Evolutionary conservation across 2,888 invertebrate species (phyloP).

Genomic region (Dynastes tityus): DNA sequence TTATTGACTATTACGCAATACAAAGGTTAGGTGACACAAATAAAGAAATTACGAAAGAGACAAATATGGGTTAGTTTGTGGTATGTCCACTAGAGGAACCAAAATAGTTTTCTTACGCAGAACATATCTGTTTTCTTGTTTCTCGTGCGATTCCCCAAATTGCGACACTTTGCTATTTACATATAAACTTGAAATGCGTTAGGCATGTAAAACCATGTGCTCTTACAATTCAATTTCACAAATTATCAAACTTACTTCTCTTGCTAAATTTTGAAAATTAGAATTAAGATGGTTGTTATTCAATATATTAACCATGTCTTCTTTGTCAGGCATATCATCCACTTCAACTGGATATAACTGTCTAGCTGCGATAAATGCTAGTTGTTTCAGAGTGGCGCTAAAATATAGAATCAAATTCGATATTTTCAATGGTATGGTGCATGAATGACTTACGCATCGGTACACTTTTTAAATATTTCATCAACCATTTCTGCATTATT

Average conservation of each 20-base stretch:
- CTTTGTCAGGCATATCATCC: conserved; percentile 78
- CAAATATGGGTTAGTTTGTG: too few species aligned
- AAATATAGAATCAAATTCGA: conserved; percentile 58
- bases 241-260: conserved; percentile 78
- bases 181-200: background rate
- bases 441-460: conserved; percentile 81
- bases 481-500: conserved; percentile 86
- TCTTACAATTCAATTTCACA: background rate
- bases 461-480: conserved; percentile 87
- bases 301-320: conserved; percentile 92
- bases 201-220: too few species aligned
- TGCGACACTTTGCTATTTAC: too few species aligned
- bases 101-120: too few species aligned
- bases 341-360: conserved; percentile 93
- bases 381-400: conserved; percentile 90
- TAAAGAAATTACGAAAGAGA: too few species aligned
- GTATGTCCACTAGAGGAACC: too few species aligned
- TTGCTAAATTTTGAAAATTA: conserved; percentile 92
- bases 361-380: conserved; percentile 96
- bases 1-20: too few species aligned
- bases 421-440: background rate
- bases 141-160: too few species aligned
- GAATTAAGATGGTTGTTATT: conserved; percentile 95
- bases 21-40: too few species aligned
- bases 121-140: too few species aligned